Conservation (phyloP, 2,797 vertebrate genomes). For the Chloroceryle amazona region DNA sequence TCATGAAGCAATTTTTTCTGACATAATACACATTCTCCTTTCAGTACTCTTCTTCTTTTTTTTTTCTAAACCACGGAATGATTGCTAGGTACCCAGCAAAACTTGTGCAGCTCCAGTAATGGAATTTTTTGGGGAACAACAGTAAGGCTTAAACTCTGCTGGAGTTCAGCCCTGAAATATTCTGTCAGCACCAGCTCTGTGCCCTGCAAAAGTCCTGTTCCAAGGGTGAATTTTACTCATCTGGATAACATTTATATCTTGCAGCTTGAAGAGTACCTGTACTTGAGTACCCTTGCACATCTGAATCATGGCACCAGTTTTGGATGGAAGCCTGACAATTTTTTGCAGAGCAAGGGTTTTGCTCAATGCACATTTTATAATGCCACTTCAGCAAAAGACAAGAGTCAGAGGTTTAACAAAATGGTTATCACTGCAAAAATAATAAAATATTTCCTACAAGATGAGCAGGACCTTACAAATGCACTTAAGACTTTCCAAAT, state of each 20-base stretch:
- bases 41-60: not conserved
- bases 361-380: not conserved
- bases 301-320: not conserved
- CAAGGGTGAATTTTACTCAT: slow-evolving; percentile 12
- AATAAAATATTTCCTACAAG: not conserved
- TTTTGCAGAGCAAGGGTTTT: not conserved
- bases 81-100: not conserved
- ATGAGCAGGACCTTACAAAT: not conserved
- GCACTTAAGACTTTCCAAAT: not conserved
- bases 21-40: not conserved
- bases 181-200: not conserved
- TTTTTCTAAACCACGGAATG: not conserved
- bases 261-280: not conserved
- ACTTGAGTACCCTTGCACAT: not conserved
- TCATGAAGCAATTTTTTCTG: not conserved
- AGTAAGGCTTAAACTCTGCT: slow-evolving; percentile 30
- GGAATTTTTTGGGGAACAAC: slow-evolving; percentile 35
- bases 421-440: not conserved
- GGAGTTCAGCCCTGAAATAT: not conserved
- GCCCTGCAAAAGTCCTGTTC: not conserved
- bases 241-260: slow-evolving; percentile 16
- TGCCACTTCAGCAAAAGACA: not conserved
- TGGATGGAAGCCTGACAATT: not conserved
- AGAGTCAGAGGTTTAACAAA: not conserved
- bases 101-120: not conserved